These are phyloP conservation scores for Drosophila subobscura DNA, from an alignment of 1,140 invertebrate genomes.

Conservation along the genomic window DNA sequence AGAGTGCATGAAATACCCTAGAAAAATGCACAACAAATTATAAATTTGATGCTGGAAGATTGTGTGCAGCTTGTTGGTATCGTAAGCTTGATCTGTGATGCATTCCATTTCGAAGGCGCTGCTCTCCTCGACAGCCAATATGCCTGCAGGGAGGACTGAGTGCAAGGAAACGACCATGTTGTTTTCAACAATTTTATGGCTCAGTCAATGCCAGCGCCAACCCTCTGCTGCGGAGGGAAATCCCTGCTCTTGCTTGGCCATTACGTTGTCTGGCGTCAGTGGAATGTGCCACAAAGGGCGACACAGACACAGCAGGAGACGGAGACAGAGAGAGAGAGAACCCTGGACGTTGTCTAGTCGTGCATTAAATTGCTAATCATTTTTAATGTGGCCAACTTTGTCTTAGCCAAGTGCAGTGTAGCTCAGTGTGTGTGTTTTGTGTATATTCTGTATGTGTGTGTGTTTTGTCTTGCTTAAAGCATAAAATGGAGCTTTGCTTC, in stretches of 20 bases:
- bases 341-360: constrained; percentile 63
- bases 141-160: constrained; percentile 1
- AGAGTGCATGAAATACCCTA: not conserved
- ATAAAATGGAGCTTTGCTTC: constrained; percentile 19
- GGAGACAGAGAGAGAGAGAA: not conserved
- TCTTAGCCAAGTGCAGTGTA: constrained; percentile 28
- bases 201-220: not conserved
- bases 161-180: constrained; percentile 57
- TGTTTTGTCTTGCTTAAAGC: constrained; percentile 1
- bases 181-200: constrained; percentile 66
- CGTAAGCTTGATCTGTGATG: constrained; percentile 1
- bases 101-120: not conserved
- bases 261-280: constrained; percentile 69
- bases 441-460: too few species aligned
- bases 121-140: constrained; percentile 15
- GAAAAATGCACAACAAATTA: too few species aligned
- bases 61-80: too few species aligned
- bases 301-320: not conserved
- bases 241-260: constrained; percentile 22
- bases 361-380: constrained; percentile 81
- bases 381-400: constrained; percentile 74
- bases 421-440: constrained; percentile 2
- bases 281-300: constrained; percentile 50
- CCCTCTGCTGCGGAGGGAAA: not conserved
- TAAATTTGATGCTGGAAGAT: too few species aligned